Evolutionary conservation across 1,140 invertebrate genomes (phyloP).

Genomic region (Diuraphis noxia): DNA sequence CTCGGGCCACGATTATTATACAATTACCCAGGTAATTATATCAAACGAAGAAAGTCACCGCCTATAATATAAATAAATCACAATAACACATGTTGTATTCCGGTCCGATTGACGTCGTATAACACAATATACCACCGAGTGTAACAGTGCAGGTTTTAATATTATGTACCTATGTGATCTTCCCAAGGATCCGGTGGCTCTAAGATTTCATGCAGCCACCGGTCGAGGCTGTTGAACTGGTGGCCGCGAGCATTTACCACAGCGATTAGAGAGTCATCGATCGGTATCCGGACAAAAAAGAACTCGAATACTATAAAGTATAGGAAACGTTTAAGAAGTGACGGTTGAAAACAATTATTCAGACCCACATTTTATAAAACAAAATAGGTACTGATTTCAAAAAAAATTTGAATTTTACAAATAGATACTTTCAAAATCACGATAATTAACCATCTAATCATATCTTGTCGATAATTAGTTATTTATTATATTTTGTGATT

Average conservation of each 20-base stretch:
- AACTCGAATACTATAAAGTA: background rate
- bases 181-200: background rate
- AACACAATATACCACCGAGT: background rate
- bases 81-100: background rate
- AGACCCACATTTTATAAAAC: background rate
- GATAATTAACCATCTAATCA: too few species aligned
- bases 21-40: background rate
- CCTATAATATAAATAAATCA: background rate
- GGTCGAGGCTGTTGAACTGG: background rate
- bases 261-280: background rate
- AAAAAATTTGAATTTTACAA: too few species aligned
- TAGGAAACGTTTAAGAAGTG: too few species aligned
- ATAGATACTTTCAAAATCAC: too few species aligned
- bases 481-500: too few species aligned
- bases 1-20: background rate
- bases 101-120: background rate
- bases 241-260: background rate
- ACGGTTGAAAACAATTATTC: background rate
- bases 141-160: background rate
- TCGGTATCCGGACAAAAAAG: background rate
- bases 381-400: background rate
- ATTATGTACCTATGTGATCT: background rate
- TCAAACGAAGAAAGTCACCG: background rate
- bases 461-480: too few species aligned
- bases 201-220: too few species aligned